Conservation (phyloP, 2,797 vertebrate species). For the Phaenicophaeus curvirostris region DNA sequence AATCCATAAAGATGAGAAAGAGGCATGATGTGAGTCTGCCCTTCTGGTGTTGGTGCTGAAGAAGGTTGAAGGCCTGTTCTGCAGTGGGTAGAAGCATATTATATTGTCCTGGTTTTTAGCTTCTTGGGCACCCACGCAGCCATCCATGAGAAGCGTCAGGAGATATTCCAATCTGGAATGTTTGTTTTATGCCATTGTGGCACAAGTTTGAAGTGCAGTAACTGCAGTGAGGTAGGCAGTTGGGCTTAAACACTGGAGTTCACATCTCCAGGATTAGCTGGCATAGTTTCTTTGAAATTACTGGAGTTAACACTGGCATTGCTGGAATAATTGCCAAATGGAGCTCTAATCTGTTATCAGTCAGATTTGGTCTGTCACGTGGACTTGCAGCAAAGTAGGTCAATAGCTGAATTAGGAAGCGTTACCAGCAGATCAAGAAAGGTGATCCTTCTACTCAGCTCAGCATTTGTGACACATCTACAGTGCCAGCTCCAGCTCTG, state of each 20-base stretch:
- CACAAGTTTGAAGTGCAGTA: background rate
- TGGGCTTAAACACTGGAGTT: background rate
- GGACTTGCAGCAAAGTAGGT: background rate
- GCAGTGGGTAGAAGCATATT: fast-evolving
- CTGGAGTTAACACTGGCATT: background rate
- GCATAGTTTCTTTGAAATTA: background rate
- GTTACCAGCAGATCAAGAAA: background rate
- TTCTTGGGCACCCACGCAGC: background rate
- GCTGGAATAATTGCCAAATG: background rate
- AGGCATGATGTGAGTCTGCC: background rate
- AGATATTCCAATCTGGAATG: background rate
- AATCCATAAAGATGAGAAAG: background rate
- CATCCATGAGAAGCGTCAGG: background rate
- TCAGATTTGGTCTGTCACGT: background rate
- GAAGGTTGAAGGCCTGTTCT: background rate
- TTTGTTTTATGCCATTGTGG: background rate
- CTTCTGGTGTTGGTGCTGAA: background rate
- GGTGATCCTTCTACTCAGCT: background rate
- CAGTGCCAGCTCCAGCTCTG: background rate
- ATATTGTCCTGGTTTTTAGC: background rate
- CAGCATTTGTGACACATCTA: background rate
- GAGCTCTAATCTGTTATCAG: background rate
- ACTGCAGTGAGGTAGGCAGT: background rate
- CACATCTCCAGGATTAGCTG: background rate
- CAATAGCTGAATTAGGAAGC: background rate